Evolutionary conservation across 92 coral and sea anemone species (phyloP).

Genomic region (Zoanthus sansibaricus): DNA sequence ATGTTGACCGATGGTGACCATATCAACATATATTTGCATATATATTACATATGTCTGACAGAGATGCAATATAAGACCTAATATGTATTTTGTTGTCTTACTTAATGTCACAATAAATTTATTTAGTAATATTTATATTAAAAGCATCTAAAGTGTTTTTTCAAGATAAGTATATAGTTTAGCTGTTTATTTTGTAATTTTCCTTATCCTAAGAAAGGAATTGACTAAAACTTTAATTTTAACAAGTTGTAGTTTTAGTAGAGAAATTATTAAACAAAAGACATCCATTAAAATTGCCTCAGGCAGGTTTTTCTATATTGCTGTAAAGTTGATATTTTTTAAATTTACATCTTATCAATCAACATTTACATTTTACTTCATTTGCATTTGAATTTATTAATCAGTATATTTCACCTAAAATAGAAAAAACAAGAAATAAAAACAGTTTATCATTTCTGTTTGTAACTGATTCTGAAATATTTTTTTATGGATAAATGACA

Average conservation of each 20-base stretch:
- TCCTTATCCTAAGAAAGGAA: background rate
- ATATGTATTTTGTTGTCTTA: too few relatives aligned
- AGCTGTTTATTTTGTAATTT: background rate
- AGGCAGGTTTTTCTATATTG: background rate
- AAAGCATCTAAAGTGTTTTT: background rate
- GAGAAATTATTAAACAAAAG: conserved; percentile 15
- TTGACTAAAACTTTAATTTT: background rate
- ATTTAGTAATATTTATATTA: background rate
- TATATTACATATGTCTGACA: too few relatives aligned
- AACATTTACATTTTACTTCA: conserved; percentile 17
- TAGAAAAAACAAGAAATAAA: background rate
- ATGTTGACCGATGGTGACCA: too few relatives aligned
- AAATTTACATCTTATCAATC: conserved; percentile 3
- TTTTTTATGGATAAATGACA: background rate
- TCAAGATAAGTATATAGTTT: background rate
- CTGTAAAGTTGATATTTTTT: background rate
- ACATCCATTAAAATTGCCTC: background rate
- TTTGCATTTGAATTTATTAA: conserved; percentile 9
- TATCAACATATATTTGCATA: too few relatives aligned
- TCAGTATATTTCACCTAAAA: background rate
- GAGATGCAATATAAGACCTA: too few relatives aligned
- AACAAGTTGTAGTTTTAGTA: conserved; percentile 22
- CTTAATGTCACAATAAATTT: background rate
- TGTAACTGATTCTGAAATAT: background rate
- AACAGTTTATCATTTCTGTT: background rate